Base-by-base conservation (phyloP, 2,797 vertebrate species). In the Sebastiscus tertius region DNA sequence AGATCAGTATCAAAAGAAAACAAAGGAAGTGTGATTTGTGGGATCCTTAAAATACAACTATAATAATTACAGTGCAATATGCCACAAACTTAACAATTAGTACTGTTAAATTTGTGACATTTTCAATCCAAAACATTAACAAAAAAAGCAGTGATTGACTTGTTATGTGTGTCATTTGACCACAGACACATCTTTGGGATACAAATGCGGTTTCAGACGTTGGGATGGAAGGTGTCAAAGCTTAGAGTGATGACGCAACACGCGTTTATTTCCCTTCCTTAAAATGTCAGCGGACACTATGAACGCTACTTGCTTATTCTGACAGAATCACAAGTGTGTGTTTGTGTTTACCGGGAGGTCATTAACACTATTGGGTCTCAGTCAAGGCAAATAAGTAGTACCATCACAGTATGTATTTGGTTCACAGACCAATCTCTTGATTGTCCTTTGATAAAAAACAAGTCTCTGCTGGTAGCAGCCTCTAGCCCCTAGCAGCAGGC, bases 401-500 rank as follows among this genome's bases (percentile, higher is more conserved):
- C 85, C 77, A 42, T 92, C 85, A 86, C 82, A 88, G 88, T 88
- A 36, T 80, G 33, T 9, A 52, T 68, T 78, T 66, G 62, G 78
- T 69, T 39, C 10, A 68, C 54, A 61, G 66, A 72, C 31, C 39
- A 54, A 68, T 58, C 46, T 24, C 46, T 42, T 56, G 85, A 87
- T 77, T 76, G 79, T 85, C 79, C 24, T 71, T 76, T 46, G 27
- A 67, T 89, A 87, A 91, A 52, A 88, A 84, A 54, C 22, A 22
- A 34, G 29, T 58, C 42, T 66, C 59, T 33, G 27, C 26, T 18
- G 26, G 59, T 24, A 5, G 60, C 13, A 8, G 59, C 67, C 8
- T 64, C 61, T 52, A 8, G 33, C 18, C 60, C 13, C 81, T 93
- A 95, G 85, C 94, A 95, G 90, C 94, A 95, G 68, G 65, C 7